Evolutionary conservation across 2,888 invertebrate genomes (phyloP).

Genomic region (Trypoxylon attenuatum): DNA sequence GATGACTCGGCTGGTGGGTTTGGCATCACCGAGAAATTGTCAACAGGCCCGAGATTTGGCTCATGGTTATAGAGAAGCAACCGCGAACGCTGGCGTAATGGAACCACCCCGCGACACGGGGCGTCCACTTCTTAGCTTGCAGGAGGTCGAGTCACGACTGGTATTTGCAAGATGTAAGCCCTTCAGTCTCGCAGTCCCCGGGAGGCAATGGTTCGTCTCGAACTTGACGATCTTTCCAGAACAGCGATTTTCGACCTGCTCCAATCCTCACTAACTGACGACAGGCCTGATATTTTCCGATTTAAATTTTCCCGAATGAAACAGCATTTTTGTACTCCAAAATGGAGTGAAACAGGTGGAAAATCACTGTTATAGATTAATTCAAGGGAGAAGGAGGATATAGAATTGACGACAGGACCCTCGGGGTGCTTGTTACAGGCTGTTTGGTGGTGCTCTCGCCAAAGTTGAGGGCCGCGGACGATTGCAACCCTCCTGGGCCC

Average conservation of each 20-base stretch:
- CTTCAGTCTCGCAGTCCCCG: conserved; percentile 87
- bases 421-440: conserved; percentile 72
- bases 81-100: conserved; percentile 89
- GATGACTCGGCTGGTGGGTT: conserved; percentile 71
- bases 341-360: neutral
- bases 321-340: neutral
- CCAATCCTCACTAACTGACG: neutral
- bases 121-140: conserved; percentile 86
- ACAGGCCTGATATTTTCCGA: too few species aligned
- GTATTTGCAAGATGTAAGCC: conserved; percentile 95
- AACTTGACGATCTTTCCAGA: neutral
- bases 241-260: neutral
- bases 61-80: conserved; percentile 84
- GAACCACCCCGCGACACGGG: conserved; percentile 87
- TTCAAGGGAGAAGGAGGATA: too few species aligned
- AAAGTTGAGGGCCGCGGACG: conserved; percentile 87
- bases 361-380: too few species aligned
- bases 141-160: conserved; percentile 89
- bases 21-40: conserved; percentile 69
- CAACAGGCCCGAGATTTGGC: conserved; percentile 67
- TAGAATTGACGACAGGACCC: neutral
- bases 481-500: conserved; percentile 89
- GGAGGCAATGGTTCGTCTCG: conserved; percentile 83
- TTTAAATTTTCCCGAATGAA: too few species aligned
- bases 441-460: conserved; percentile 90